Conservation (phyloP, 2,113 vertebrate species). For the rabbit (Oryctolagus cuniculus) region DNA sequence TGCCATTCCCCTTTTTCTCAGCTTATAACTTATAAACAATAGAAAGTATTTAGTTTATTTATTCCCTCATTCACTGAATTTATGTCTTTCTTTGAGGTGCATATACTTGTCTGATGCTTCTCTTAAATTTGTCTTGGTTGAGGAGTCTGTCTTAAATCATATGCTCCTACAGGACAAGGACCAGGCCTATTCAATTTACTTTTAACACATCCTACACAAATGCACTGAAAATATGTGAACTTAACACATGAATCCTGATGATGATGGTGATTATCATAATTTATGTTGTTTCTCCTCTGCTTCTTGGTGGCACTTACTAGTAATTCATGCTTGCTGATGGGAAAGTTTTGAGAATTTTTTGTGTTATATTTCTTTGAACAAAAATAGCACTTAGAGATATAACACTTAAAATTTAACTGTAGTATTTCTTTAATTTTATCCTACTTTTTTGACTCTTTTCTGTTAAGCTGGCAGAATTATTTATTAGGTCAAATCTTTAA, state of each 20-base stretch:
- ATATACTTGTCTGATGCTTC: slow-evolving; percentile 14
- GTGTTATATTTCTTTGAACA: slow-evolving; percentile 64
- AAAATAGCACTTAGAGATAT: slow-evolving; percentile 46
- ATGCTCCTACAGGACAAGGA: slow-evolving; percentile 36
- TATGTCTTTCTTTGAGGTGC: slow-evolving; percentile 53
- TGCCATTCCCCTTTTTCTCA: slow-evolving; percentile 17
- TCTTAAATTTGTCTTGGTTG: slow-evolving; percentile 52
- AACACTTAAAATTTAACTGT: slow-evolving; percentile 55
- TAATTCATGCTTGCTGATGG: slow-evolving; percentile 60
- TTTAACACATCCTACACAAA: slow-evolving; percentile 55
- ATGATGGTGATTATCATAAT: slow-evolving; percentile 58
- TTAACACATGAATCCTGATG: slow-evolving; percentile 54
- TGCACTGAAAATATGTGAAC: slow-evolving; percentile 52
- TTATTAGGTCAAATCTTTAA: slow-evolving; percentile 54
- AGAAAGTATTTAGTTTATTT: slow-evolving; percentile 62
- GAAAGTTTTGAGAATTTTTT: not conserved
- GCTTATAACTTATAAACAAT: slow-evolving; percentile 44
- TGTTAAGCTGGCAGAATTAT: slow-evolving; percentile 62
- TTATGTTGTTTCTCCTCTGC: slow-evolving; percentile 65
- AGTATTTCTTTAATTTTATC: slow-evolving; percentile 69
- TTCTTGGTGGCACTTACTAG: slow-evolving; percentile 36
- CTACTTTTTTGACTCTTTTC: slow-evolving; percentile 49
- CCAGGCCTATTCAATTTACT: slow-evolving; percentile 65
- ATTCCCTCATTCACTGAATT: slow-evolving; percentile 48
- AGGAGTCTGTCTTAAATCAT: slow-evolving; percentile 60